Evolutionary conservation across 1,140 invertebrate genomes (phyloP), one percentile per base, ranked within the genome.

Genomic region (Anagrus nilaparvatae): DNA sequence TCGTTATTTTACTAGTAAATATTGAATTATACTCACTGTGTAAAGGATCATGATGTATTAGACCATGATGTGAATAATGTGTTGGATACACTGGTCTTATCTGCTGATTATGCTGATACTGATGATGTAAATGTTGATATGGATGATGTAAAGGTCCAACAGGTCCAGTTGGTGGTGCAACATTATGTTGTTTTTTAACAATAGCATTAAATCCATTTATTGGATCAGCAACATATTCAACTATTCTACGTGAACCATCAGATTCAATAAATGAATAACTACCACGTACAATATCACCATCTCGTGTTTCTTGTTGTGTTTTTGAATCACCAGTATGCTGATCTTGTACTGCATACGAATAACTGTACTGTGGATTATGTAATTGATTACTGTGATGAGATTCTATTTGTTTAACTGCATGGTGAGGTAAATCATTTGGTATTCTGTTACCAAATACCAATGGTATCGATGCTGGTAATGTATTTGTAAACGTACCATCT

Each of bases 191-290:
- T 46, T 52, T 55, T 23, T 49, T 46, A 5, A 69, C 65, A 2
- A 67, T 56, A 13, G 67, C 69, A 43, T 65, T 64, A 54, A 70
- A 70, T 32, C 69, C 70, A 40, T 59, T 60, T 19, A 64, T 40
- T 7, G 64, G 54, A 44, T 70, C 67, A 5, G 67, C 65, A 4
- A 61, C 61, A 54, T 73, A 72, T 32, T 69, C 64, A 5, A 73
- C 69, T 18, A 67, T 52, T 31, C 69, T 53, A 12, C 65, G 56
- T 5, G 56, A 56, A 23, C 69, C 69, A 52, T 73, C 70, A 6
- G 69, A 54, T 44, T 71, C 68, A 19, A 69, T 47, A 14, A 70
- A 54, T 19, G 55, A 41, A 20, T 48, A 48, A 4, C 42, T 28
- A 0, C 46, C 46, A 2, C 39, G 42, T 1, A 47, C 46, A 1